Evolutionary conservation across 2,888 invertebrate species (phyloP), one percentile per base, ranked within the genome.

Genomic region (Podabrus alpinus): DNA sequence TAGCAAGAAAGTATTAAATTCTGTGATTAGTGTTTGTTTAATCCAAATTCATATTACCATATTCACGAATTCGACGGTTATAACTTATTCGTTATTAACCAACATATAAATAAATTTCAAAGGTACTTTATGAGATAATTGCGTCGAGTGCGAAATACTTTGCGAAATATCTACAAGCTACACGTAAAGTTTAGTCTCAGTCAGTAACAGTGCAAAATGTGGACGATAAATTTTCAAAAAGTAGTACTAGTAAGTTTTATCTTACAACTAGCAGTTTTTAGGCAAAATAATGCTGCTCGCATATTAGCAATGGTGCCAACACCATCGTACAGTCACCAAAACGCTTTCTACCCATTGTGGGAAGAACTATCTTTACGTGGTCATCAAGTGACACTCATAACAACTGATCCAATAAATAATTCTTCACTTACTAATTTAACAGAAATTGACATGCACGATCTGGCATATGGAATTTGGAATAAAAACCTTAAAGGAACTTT

Each of bases 281-380:
- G n/a, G 7, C 9, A 5, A n/a, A n/a, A 1, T 45, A n/a, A 45
- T n/a, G 4, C n/a, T 64, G 62, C 62, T 15, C 62, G 62, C n/a
- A 64, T 64, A 15, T 19, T 64, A 19, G 62, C 15, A 19, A 19
- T 19, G 2, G 73, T 81, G 0, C 75, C 78, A 9, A 74, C 78
- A 1, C 80, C 82, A 3, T 81, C 82, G 0, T 82, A 77, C 71
- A 83, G 82, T 71, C 83, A 83, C 17, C 83, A 83, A 74, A 68
- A 79, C 15, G 80, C 81, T 1, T 83, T 82, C 66, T 71, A 81
- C 19, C 80, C 80, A 3, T 68, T 83, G 61, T 83, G 83, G 83
- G 80, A 72, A 29, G 81, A 80, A 69, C 72, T 83, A 2, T 73
- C 81, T 1, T 71, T 70, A 45, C 77, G 79, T 71, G 62, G 62